Conservation (phyloP, 2,113 vertebrate genomes). For the Garra rufa region DNA sequence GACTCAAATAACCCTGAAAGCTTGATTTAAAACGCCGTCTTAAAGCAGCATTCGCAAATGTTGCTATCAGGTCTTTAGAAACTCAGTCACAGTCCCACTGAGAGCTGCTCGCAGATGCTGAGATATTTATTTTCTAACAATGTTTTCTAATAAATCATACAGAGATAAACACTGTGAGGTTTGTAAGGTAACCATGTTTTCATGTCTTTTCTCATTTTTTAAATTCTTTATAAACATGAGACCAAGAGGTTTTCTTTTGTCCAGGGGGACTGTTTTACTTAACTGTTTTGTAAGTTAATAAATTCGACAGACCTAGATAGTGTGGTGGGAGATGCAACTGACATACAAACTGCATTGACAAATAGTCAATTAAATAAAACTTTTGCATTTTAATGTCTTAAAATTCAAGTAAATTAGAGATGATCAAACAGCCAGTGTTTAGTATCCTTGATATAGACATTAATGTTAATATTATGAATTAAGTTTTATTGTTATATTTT, state of each 20-base stretch:
- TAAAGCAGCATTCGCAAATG: conserved; percentile 23
- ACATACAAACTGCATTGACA: neutral
- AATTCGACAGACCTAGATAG: neutral
- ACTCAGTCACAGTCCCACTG: conserved; percentile 3
- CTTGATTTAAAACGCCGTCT: neutral
- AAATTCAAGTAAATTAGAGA: no score
- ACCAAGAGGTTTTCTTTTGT: neutral
- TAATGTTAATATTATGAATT: no score
- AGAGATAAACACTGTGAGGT: neutral
- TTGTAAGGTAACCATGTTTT: neutral
- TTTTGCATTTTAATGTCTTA: neutral
- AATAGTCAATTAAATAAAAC: neutral
- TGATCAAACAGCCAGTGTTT: no score
- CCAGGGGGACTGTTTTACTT: neutral
- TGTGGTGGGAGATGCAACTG: neutral
- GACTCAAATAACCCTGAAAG: conserved; percentile 6
- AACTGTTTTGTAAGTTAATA: neutral
- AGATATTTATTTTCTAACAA: neutral
- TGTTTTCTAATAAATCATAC: neutral
- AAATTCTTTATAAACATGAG: neutral
- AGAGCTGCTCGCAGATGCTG: neutral
- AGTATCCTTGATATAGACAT: no score
- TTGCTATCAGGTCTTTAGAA: neutral
- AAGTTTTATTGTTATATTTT: no score
- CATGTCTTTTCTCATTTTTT: neutral